Base-by-base conservation (phyloP, 2,797 vertebrate species). In the Helicolenus hilgendorfi region DNA sequence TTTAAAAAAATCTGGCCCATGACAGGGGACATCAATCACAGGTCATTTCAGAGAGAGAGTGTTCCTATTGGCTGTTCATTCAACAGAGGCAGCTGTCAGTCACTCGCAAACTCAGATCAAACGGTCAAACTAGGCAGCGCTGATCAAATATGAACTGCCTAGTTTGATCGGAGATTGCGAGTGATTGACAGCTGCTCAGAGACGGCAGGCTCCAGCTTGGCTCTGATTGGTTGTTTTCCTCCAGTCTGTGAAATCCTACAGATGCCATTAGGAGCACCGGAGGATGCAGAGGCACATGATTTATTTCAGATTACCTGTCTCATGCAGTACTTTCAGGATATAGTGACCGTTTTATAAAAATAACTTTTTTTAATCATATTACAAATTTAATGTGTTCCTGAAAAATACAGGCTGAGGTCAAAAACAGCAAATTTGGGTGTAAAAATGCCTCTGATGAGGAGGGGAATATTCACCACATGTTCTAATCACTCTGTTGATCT, bases 401-500 rank as follows among this genome's bases (percentile, higher is more conserved):
- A 41, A 79, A 84, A 75, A 69, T 31, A 60, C 76, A 69, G 49
- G 5, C 65, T 63, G 38, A 88, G 76, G 80, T 88, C 78, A 89
- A 83, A 83, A 87, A 79, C 20, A 72, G 45, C 76, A 78, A 76
- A 74, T 71, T n/a, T 84, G 13, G 77, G 59, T 79, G 58, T 76
- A 67, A 78, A 85, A 85, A 60, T 70, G n/a, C 33, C 26, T 70
- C 27, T 85, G 82, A 90, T 81, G 41, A 81, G 59, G 58, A 67
- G 31, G 29, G 38, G 18, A 26, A 20, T 71, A 65, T 91, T 80
- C 80, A 88, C 86, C 67, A 56, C 74, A 70, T 81, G 77, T 71
- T 89, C 27, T 31, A 18, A 86, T 89, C 72, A 79, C 78, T 71
- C 58, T 22, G 31, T 83, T 89, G 64, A 74, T 91, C 72, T 91